A percentile compares a stretch with the other conserved stretches of the same genome.
Evolutionary conservation across 2,113 vertebrate genomes (phyloP).

Genomic region (Limnothrissa miodon): DNA sequence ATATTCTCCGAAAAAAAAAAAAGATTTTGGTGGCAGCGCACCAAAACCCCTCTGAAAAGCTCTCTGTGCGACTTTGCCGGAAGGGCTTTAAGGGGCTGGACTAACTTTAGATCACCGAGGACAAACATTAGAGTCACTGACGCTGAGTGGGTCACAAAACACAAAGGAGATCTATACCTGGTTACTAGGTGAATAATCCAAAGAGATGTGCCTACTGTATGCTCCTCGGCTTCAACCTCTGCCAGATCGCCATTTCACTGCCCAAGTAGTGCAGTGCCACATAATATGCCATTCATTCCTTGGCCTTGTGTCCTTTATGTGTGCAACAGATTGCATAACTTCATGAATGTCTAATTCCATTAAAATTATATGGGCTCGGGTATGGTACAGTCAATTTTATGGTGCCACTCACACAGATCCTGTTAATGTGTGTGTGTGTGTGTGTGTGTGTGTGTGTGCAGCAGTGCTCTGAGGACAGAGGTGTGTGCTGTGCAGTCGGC

Average conservation of each 20-base stretch:
- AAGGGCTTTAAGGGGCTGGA: neutral
- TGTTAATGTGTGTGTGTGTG: too few species aligned
- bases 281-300: neutral
- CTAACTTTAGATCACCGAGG: neutral
- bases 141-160: neutral
- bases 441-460: neutral
- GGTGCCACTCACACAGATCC: neutral
- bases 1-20: slow-evolving; percentile 9
- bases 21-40: neutral
- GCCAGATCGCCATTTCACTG: neutral
- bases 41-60: neutral
- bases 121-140: neutral
- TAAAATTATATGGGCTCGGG: neutral
- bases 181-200: neutral
- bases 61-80: neutral
- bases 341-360: neutral
- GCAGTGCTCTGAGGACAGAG: neutral
- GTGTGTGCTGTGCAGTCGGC: neutral
- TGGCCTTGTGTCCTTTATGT: neutral
- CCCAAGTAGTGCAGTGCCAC: neutral
- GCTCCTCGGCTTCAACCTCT: neutral
- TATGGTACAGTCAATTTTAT: neutral
- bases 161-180: neutral
- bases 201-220: neutral
- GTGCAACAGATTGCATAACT: neutral